phyloP scores from a whole-genome alignment of 1,140 invertebrate genomes.

The Coenobita brevimanus region DNA sequence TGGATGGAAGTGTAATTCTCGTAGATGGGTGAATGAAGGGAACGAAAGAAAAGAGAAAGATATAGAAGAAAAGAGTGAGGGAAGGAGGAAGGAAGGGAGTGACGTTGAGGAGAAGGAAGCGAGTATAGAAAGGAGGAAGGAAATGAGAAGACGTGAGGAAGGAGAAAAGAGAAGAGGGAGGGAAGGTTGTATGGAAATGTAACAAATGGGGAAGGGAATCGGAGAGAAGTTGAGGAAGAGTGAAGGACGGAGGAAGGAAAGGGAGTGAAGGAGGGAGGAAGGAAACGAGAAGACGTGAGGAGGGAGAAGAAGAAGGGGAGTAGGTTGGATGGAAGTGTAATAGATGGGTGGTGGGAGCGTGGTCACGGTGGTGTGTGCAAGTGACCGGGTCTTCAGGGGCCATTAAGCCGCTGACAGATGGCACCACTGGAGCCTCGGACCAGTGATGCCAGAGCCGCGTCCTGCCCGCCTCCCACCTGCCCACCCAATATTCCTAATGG shows the following conservation, averaged over 20 bases:
- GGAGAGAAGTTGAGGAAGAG: neutral
- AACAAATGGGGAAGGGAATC: neutral
- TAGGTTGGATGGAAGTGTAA: neutral
- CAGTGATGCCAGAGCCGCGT: slow-evolving; percentile 41
- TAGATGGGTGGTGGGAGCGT: slow-evolving; percentile 49
- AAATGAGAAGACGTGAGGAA: slow-evolving; percentile 29
- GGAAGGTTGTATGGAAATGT: neutral
- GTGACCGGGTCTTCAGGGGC: slow-evolving; percentile 60
- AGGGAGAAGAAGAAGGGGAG: neutral
- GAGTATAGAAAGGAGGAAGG: neutral
- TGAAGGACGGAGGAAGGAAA: neutral
- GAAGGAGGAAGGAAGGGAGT: neutral
- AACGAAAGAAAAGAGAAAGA: too few species aligned
- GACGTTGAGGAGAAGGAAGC: neutral
- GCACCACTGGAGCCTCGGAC: slow-evolving; percentile 55
- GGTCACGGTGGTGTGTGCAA: slow-evolving; percentile 64
- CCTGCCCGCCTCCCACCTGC: slow-evolving; percentile 14
- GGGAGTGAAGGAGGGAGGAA: neutral
- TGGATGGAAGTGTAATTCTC: neutral
- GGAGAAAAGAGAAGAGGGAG: neutral
- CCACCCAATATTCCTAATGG: slow-evolving; percentile 38
- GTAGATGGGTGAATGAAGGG: slow-evolving; percentile 43
- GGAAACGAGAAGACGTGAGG: neutral
- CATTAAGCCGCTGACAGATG: slow-evolving; percentile 63
- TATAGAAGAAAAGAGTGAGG: too few species aligned